phyloP scores from a whole-genome alignment of 2,797 vertebrate species.

The Champsocephalus gunnari region DNA sequence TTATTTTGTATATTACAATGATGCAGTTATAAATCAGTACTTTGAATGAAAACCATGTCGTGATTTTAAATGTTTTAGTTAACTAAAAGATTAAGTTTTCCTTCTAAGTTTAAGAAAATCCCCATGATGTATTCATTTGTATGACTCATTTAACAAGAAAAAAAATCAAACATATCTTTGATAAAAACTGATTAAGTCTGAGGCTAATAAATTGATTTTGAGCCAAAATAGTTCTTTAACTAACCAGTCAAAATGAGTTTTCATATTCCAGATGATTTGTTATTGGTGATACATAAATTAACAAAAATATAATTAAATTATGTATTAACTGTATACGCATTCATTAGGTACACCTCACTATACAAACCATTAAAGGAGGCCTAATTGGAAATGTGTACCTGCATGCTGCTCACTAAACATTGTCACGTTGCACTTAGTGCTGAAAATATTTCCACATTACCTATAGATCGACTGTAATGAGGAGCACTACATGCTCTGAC shows the following conservation, averaged over 20 bases:
- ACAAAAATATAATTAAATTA: neutral
- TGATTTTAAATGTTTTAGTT: neutral
- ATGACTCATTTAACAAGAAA: neutral
- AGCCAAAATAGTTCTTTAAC: neutral
- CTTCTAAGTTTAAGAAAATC: neutral
- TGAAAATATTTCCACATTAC: conserved; percentile 12
- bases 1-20: neutral
- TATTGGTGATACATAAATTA: neutral
- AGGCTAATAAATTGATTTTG: neutral
- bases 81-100: neutral
- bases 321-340: neutral
- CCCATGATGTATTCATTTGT: conserved; percentile 4
- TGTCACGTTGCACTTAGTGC: conserved; percentile 16
- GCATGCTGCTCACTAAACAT: neutral
- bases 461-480: conserved; percentile 18
- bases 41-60: neutral
- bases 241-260: neutral
- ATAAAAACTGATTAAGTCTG: neutral
- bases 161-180: neutral
- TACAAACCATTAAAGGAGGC: neutral
- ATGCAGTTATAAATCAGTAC: neutral
- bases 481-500: conserved; percentile 19
- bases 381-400: neutral
- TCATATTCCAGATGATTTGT: neutral
- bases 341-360: neutral